Conservation (phyloP, 1,140 invertebrate genomes). For the Drosophila watanabei region DNA sequence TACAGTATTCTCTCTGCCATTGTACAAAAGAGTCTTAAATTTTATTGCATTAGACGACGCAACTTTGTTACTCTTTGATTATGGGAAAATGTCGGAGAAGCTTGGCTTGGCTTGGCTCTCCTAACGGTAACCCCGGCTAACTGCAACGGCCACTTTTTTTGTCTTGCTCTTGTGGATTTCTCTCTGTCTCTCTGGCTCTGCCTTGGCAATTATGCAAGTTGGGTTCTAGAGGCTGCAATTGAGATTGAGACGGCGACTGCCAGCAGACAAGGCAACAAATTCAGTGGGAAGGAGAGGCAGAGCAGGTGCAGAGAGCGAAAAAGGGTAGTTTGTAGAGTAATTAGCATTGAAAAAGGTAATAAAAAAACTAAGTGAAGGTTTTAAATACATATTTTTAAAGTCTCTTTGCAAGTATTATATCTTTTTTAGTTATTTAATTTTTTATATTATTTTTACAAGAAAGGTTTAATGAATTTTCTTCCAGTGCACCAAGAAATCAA, state of each 20-base stretch:
- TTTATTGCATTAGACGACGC: slow-evolving; percentile 68
- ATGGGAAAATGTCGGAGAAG: slow-evolving; percentile 61
- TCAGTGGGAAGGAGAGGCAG: slow-evolving; percentile 10
- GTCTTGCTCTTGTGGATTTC: slow-evolving; percentile 32
- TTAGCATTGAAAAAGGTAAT: not conserved
- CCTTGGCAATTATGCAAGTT: slow-evolving; percentile 59
- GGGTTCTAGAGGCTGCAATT: slow-evolving; percentile 45
- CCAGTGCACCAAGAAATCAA: slow-evolving; percentile 26
- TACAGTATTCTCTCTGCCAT: slow-evolving; percentile 4
- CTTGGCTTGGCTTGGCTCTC: slow-evolving; percentile 9
- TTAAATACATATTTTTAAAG: not conserved
- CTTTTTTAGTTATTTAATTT: not conserved
- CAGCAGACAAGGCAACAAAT: slow-evolving; percentile 50
- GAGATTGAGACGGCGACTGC: slow-evolving; percentile 50
- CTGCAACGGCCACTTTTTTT: slow-evolving; percentile 58
- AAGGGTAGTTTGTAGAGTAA: not conserved
- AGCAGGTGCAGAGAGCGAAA: not conserved
- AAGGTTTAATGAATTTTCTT: not conserved
- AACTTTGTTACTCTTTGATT: slow-evolving; percentile 74
- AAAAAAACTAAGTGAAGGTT: not conserved
- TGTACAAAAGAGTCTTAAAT: slow-evolving; percentile 79
- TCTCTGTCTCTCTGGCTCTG: slow-evolving; percentile 8
- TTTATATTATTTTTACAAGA: too few relatives aligned
- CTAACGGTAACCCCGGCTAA: slow-evolving; percentile 61
- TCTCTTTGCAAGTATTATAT: too few relatives aligned